These are phyloP conservation scores for Mystacides longicornis DNA, from an alignment of 2,888 invertebrate genomes.

Conservation along the genomic window DNA sequence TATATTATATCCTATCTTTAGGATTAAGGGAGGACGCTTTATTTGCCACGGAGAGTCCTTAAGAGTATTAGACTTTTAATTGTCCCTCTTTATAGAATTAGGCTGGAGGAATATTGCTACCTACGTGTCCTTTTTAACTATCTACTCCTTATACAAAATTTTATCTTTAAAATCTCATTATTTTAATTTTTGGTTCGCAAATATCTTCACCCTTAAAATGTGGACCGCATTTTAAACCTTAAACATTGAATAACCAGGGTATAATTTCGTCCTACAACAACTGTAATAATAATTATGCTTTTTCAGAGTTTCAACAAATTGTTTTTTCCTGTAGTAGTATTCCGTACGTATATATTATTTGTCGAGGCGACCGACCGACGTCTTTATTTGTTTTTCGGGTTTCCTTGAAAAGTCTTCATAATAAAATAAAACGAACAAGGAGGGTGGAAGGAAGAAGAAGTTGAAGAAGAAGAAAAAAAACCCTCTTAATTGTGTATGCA, in stretches of 20 bases:
- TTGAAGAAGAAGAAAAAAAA: neutral
- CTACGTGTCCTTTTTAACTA: neutral
- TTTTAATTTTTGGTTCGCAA: constrained; percentile 1
- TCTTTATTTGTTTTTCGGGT: neutral
- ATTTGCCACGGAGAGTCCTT: no score
- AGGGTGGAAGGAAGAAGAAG: no score
- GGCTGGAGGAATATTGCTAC: no score
- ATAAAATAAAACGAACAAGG: neutral
- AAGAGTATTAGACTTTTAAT: neutral
- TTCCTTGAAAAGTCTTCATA: constrained; percentile 1
- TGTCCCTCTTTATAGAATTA: neutral
- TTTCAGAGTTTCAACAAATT: constrained; percentile 1
- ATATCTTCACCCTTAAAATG: constrained; percentile 2
- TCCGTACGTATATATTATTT: neutral
- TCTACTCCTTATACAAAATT: constrained; percentile 2
- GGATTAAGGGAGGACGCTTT: no score
- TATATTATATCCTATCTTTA: no score
- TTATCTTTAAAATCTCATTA: constrained; percentile 2
- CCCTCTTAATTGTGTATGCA: neutral
- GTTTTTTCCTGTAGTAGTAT: constrained; percentile 2
- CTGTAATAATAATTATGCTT: no score
- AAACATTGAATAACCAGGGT: neutral
- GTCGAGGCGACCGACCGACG: neutral
- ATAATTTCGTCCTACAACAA: neutral
- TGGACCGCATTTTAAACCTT: neutral